Conservation (phyloP, 35 echinoderm and acorn worm genomes). For the Diadema setosum region DNA sequence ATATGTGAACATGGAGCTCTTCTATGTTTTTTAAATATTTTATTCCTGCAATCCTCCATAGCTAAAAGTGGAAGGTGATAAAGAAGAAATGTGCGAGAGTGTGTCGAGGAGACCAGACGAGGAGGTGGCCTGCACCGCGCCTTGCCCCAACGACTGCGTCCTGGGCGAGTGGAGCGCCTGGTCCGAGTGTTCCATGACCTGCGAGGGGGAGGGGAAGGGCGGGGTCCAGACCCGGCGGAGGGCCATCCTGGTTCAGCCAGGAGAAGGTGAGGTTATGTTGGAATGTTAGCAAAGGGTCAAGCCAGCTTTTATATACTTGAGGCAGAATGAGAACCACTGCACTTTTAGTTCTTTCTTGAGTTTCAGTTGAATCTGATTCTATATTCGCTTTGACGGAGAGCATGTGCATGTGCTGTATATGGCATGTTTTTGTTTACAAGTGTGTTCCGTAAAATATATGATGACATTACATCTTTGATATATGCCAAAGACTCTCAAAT, state of each 20-base stretch:
- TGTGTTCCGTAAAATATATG: no score
- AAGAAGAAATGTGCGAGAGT: slow-evolving; percentile 27
- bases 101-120: slow-evolving; percentile 13
- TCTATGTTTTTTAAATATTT: neutral
- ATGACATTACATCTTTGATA: no score
- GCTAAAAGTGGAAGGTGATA: slow-evolving; percentile 6
- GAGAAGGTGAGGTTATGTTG: slow-evolving; percentile 31
- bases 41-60: neutral
- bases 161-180: slow-evolving; percentile 71
- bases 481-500: no score
- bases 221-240: slow-evolving; percentile 55
- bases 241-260: slow-evolving; percentile 63
- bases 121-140: slow-evolving; percentile 50
- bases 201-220: slow-evolving; percentile 50
- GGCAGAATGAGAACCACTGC: no score
- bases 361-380: no score
- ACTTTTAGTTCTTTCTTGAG: no score
- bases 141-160: slow-evolving; percentile 89
- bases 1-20: no score
- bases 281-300: neutral
- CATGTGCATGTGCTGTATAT: no score
- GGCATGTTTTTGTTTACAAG: no score
- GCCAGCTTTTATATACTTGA: neutral
- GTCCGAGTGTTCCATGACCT: slow-evolving; percentile 71
- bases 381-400: no score